Percentiles rank a stretch among this genome's conserved stretches.
These are phyloP conservation scores for Gallinago jamesoni DNA, from an alignment of 2,113 vertebrate genomes.

Conservation along the genomic window DNA sequence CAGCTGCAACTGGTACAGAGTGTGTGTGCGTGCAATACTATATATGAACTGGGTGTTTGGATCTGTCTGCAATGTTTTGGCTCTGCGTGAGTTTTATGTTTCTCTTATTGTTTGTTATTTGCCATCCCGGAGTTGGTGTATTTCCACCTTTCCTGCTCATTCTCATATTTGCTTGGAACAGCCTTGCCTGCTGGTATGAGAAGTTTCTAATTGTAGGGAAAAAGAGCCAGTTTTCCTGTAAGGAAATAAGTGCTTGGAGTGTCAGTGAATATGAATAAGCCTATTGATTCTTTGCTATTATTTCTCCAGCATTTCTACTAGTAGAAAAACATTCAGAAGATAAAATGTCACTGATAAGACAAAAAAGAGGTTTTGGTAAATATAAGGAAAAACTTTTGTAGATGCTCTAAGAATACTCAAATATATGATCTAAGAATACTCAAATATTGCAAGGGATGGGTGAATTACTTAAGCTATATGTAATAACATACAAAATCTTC, in stretches of 20 bases:
- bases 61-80: conserved; percentile 18
- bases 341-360: not conserved
- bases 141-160: conserved; percentile 25
- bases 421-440: not conserved
- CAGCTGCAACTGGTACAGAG: not conserved
- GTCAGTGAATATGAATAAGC: not conserved
- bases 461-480: not conserved
- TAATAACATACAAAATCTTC: not conserved
- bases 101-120: conserved; percentile 24
- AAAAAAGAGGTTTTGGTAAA: not conserved
- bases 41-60: not conserved
- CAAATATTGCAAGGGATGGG: not conserved
- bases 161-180: conserved; percentile 26
- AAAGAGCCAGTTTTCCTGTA: not conserved
- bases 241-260: not conserved
- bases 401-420: not conserved
- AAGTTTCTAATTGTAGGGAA: not conserved
- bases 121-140: not conserved
- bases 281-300: not conserved
- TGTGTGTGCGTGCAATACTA: not conserved
- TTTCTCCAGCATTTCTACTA: not conserved
- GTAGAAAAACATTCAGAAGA: not conserved
- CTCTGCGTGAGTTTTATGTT: conserved; percentile 6
- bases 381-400: not conserved
- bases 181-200: not conserved